Evolutionary conservation across 2,888 invertebrate species (phyloP), one percentile per base, ranked within the genome.

Genomic region (Mystacides longicornis): DNA sequence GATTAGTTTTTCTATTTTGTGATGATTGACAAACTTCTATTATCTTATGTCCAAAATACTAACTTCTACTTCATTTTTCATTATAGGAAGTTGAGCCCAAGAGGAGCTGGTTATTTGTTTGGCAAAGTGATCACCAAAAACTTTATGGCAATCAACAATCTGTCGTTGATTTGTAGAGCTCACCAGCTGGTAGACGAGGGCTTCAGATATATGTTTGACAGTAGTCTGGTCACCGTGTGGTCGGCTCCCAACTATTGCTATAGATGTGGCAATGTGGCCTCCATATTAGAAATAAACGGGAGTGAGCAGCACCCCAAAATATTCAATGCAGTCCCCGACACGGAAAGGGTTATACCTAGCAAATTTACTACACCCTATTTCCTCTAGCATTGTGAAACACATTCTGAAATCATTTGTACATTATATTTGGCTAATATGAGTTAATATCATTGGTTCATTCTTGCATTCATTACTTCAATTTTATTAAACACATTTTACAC

Each of bases 211-310:
- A 95, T 98, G 93, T 99, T 99, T 73, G 89, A 96, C 67, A 89
- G 95, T 65, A 89, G 92, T 70, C 76, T 99, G 64, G 96, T 98
- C 31, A 99, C 99, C 0, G 94, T 99, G 1, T 99, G 99, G 95
- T 96, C 98, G 16, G 99, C 99, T 3, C 99, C 99, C 3, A 99
- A 99, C 76, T 99, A 99, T 73, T 99, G 99, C 74, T 99, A 99
- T 71, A 86, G 99, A 22, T 99, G 99, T 70, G 99, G 98, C 48
- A 99, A 99, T 71, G 87, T 96, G 54, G 99, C 99, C 3, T 94
- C 98, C 51, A 97, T 99, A 66, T 78, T 99, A 68, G 88, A 90
- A 70, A 93, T 99, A 69, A 83, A 86, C 59, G 83, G 86, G 5
- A 87, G 89, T 63, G 83, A 86, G 63, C 83, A 87, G 68, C 81